Base-by-base conservation (phyloP, 2,113 vertebrate species). In the Corythaixoides concolor region DNA sequence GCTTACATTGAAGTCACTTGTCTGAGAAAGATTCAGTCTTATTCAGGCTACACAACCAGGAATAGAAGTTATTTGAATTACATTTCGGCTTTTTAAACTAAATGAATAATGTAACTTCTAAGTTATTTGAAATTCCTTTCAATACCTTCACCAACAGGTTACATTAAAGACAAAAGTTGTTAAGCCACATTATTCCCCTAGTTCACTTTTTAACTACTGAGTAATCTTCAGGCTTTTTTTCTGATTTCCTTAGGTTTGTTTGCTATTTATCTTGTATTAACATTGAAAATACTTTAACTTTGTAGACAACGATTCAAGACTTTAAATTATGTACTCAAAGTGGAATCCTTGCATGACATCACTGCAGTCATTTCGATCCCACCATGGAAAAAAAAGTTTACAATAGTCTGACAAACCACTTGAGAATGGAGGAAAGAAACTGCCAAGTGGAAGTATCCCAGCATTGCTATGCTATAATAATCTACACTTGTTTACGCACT, bases 391-490 rank as follows among this genome's bases (percentile, higher is more conserved):
- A 80, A 8, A 2, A 78, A 70, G 32, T 74, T 43, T 56, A 35
- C 11, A 92, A 41, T 8, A 80, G n/a, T 33, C 20, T 74, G 33
- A 74, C 10, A 83, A 81, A 66, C 17, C 26, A 33, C 43, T 84
- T 84, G 21, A 85, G 32, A 94, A 83, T 37, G 66, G 92, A 81
- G 33, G 21, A 92, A 92, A 83, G 67, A 82, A 95, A 77, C 33
- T 30, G 45, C 12, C 32, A 90, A 15, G 32, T 68, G 30, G 32
- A 88, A 89, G 30, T 59, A 73, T 1, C 83, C 8, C 45, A 86
- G 50, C 22, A 22, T 58, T 69, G 63, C 26, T 59, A 45, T 30
- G 28, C 6, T 64, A 52, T 6, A 92, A 12, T 55, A 80, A 88
- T 22, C 58, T 49, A 49, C 4, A 56, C 19, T 88, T 59, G 20